Percentiles rank a stretch among this genome's conserved stretches.
Evolutionary conservation across 2,888 invertebrate species (phyloP).

Genomic region (Nycteola revayana): DNA sequence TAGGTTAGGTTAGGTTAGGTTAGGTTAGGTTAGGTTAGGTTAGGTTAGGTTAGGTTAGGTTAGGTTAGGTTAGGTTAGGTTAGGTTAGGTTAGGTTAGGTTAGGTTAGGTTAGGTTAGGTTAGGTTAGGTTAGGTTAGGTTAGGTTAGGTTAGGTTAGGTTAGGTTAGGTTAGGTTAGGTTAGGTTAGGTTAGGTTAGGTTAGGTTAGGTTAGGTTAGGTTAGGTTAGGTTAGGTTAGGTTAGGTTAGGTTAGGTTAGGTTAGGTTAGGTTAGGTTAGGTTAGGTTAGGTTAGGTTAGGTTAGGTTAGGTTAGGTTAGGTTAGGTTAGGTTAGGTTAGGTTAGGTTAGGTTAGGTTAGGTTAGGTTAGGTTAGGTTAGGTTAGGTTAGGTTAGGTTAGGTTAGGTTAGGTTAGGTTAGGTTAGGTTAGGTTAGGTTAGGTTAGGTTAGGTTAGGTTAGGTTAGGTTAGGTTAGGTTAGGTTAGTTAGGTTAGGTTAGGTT

Average conservation of each 20-base stretch:
- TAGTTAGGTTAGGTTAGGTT: conserved; percentile 20
- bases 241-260: too few relatives aligned
- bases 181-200: too few relatives aligned
- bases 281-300: conserved; percentile 14
- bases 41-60: conserved; percentile 26
- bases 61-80: conserved; percentile 27
- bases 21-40: conserved; percentile 25
- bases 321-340: conserved; percentile 20
- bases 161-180: too few relatives aligned
- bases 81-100: conserved; percentile 22
- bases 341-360: conserved; percentile 15
- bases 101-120: conserved; percentile 21
- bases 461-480: conserved; percentile 15
- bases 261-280: too few relatives aligned
- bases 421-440: conserved; percentile 15
- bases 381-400: conserved; percentile 17
- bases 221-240: too few relatives aligned
- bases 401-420: conserved; percentile 14
- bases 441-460: conserved; percentile 20
- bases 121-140: conserved; percentile 15
- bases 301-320: conserved; percentile 22
- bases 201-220: too few relatives aligned
- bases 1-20: conserved; percentile 26
- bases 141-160: too few relatives aligned
- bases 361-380: conserved; percentile 16